phyloP scores from a whole-genome alignment of 2,888 invertebrate species.

The Thysanoteuthis rhombus region DNA sequence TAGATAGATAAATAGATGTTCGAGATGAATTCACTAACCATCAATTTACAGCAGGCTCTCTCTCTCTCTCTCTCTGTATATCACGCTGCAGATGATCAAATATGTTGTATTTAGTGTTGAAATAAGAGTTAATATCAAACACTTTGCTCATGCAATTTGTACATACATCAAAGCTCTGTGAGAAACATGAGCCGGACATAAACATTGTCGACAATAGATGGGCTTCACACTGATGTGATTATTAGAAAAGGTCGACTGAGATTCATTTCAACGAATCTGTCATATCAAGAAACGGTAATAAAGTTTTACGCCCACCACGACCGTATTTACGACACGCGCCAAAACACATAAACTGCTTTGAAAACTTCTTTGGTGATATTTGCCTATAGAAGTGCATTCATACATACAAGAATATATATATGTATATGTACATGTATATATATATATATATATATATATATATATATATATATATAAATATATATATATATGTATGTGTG shows the following conservation, averaged over 20 bases:
- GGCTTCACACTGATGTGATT: neutral
- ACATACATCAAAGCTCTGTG: neutral
- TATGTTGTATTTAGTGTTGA: neutral
- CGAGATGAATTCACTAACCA: neutral
- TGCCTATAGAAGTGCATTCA: neutral
- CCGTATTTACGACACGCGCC: neutral
- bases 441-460: no score
- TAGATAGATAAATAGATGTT: no score
- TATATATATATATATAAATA: no score
- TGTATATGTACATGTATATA: neutral
- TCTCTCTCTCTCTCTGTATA: neutral
- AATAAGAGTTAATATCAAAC: neutral
- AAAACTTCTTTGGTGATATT: neutral
- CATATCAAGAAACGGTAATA: neutral
- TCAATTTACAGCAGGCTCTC: no score
- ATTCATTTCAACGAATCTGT: neutral
- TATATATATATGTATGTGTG: no score
- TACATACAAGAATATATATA: neutral
- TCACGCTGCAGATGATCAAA: neutral
- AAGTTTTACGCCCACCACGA: neutral
- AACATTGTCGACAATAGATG: neutral
- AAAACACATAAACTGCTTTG: neutral
- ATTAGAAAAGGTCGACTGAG: neutral
- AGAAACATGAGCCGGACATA: neutral
- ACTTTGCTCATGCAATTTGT: neutral